Evolutionary conservation across 2,888 invertebrate species (phyloP).

Genomic region (Sthenelais limicola): DNA sequence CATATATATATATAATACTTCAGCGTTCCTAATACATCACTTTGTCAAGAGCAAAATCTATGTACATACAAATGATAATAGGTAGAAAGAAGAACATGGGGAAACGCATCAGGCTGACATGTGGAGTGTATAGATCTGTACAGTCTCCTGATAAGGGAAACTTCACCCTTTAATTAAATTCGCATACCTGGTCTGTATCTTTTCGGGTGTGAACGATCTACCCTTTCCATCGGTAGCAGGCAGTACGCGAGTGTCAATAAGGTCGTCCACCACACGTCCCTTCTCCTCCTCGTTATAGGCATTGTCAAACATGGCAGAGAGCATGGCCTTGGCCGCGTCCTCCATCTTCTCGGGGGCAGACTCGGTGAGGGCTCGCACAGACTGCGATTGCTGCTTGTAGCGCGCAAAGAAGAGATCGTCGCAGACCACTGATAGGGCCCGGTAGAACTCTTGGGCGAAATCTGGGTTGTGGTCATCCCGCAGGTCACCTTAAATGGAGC

Average conservation of each 20-base stretch:
- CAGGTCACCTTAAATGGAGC: slow-evolving; percentile 69
- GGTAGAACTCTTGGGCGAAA: slow-evolving; percentile 66
- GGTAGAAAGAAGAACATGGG: no score
- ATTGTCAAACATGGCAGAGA: slow-evolving; percentile 64
- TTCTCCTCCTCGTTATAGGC: slow-evolving; percentile 66
- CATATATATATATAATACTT: no score
- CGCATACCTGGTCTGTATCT: slow-evolving; percentile 62
- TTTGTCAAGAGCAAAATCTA: no score
- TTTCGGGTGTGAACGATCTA: slow-evolving; percentile 62
- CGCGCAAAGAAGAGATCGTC: slow-evolving; percentile 70
- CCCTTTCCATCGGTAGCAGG: slow-evolving; percentile 64
- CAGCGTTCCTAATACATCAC: no score
- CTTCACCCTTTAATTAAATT: neutral
- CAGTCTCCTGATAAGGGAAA: neutral
- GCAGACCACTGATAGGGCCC: slow-evolving; percentile 66
- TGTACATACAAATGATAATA: no score
- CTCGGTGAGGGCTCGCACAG: slow-evolving; percentile 52
- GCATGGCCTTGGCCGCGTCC: slow-evolving; percentile 56
- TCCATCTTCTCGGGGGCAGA: slow-evolving; percentile 49
- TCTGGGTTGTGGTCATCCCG: slow-evolving; percentile 66
- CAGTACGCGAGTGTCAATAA: slow-evolving; percentile 64
- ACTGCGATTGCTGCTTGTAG: slow-evolving; percentile 56
- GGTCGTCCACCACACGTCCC: slow-evolving; percentile 62
- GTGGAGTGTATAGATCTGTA: no score
- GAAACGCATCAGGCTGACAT: no score